Base-by-base conservation (phyloP, 2,797 vertebrate species). In the Typhlichthys eigenmanni region DNA sequence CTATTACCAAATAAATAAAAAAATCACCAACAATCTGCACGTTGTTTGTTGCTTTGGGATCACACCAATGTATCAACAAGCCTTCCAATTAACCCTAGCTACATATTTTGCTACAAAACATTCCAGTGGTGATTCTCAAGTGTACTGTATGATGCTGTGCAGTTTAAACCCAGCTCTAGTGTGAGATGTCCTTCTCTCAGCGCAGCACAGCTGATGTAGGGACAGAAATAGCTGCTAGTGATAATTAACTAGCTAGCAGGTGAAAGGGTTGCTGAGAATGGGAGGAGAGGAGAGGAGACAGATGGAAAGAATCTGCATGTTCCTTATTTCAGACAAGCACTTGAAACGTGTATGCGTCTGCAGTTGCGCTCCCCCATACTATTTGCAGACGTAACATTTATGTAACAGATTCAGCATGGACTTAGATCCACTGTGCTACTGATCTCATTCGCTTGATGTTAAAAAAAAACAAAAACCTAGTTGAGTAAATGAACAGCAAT, bases 221-320 rank as follows among this genome's bases (percentile, higher is more conserved):
- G 61, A 65, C 70, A 53, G 68, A 84, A 88, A 81, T 82, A 81
- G 75, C 78, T 70, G 78, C 62, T 63, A 24, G 72, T 74, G 74
- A 78, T 82, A 87, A 88, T 86, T 79, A 84, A 83, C 56, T 38
- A 72, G 71, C 75, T 50, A 73, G 80, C 81, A 84, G 83, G 84
- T 83, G 76, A 84, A 85, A 65, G 78, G 82, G 71, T 71, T 64
- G 63, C 68, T 70, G 45, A 71, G 77, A 76, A 83, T 88, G 67
- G 84, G 83, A 76, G 78, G 56, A 47, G 5, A 58, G 68, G 34
- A 79, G 68, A 81, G 61, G 56, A 83, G 62, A 79, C 53, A 51
- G 72, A 81, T 78, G 61, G 74, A 85, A 76, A 81, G 79, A 67
- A 82, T 77, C 64, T 64, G 65, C 69, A 78, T 71, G 38, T 43